Conservation (phyloP, 2,797 vertebrate genomes). For the Hemibagrus guttatus region DNA sequence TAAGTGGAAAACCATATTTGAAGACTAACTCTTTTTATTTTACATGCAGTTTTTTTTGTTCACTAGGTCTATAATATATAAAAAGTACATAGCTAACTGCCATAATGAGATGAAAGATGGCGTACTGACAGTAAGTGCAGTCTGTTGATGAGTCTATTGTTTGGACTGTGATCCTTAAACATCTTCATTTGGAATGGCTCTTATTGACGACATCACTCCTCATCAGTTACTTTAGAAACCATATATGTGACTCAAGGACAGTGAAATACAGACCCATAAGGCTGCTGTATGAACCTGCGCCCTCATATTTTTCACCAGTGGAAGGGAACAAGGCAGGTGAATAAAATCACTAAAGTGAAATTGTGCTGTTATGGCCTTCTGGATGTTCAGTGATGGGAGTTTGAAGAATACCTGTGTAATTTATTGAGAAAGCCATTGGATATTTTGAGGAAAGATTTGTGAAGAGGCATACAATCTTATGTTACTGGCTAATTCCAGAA, state of each 20-base stretch:
- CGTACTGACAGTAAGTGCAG: not conserved
- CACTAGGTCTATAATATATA: not conserved
- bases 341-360: slow-evolving; percentile 33
- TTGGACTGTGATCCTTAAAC: slow-evolving; percentile 8
- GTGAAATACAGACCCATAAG: slow-evolving; percentile 13
- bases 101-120: not conserved
- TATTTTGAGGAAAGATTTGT: slow-evolving; percentile 7
- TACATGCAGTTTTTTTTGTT: not conserved
- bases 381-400: not conserved
- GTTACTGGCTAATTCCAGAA: slow-evolving; percentile 19
- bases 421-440: not conserved
- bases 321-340: slow-evolving; percentile 15
- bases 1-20: not conserved
- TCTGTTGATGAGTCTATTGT: slow-evolving; percentile 11
- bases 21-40: not conserved
- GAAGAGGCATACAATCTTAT: not conserved
- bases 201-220: slow-evolving; percentile 31
- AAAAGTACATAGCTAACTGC: not conserved
- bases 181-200: slow-evolving; percentile 5
- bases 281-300: slow-evolving; percentile 11
- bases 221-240: slow-evolving; percentile 33
- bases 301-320: slow-evolving; percentile 24
- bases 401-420: slow-evolving; percentile 10
- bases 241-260: slow-evolving; percentile 34
- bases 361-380: slow-evolving; percentile 12